These are phyloP conservation scores for Poecilia wingei DNA, from an alignment of 2,797 vertebrate species.

Conservation along the genomic window DNA sequence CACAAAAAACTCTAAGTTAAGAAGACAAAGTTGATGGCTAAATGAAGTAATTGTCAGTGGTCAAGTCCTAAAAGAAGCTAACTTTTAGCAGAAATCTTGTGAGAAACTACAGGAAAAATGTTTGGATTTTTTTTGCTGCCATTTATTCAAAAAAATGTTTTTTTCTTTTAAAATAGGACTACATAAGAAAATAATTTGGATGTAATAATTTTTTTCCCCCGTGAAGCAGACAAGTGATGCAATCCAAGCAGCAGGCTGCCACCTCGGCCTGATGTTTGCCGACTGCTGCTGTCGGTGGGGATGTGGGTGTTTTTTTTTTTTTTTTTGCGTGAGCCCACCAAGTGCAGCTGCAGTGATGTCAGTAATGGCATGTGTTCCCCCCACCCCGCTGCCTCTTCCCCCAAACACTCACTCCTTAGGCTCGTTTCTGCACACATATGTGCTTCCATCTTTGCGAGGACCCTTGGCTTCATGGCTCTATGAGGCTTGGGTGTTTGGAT, in stretches of 20 bases:
- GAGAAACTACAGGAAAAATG: not conserved
- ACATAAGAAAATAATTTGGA: not conserved
- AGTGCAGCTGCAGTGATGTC: slow-evolving; percentile 74
- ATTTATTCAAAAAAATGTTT: not conserved
- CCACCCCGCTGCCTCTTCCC: not conserved
- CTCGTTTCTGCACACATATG: not conserved
- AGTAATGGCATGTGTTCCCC: slow-evolving; percentile 44
- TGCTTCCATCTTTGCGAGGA: slow-evolving; percentile 12
- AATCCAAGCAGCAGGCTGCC: slow-evolving; percentile 50
- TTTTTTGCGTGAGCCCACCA: slow-evolving; percentile 62
- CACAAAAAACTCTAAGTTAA: not conserved
- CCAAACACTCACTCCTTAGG: not conserved
- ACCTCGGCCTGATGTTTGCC: slow-evolving; percentile 66
- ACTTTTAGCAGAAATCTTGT: not conserved
- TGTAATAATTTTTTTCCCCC: not conserved
- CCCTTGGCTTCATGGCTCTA: slow-evolving; percentile 15
- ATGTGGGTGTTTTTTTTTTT: slow-evolving; percentile 59
- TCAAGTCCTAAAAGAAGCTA: not conserved
- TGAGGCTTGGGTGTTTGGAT: slow-evolving; percentile 26
- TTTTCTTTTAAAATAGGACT: not conserved
- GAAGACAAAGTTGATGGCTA: not conserved
- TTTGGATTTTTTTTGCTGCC: not conserved
- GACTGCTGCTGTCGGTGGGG: slow-evolving; percentile 60
- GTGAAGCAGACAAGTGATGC: slow-evolving; percentile 27
- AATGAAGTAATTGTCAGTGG: not conserved